These are phyloP conservation scores for Drosophila miranda DNA, from an alignment of 1,140 invertebrate genomes.

Conservation along the genomic window DNA sequence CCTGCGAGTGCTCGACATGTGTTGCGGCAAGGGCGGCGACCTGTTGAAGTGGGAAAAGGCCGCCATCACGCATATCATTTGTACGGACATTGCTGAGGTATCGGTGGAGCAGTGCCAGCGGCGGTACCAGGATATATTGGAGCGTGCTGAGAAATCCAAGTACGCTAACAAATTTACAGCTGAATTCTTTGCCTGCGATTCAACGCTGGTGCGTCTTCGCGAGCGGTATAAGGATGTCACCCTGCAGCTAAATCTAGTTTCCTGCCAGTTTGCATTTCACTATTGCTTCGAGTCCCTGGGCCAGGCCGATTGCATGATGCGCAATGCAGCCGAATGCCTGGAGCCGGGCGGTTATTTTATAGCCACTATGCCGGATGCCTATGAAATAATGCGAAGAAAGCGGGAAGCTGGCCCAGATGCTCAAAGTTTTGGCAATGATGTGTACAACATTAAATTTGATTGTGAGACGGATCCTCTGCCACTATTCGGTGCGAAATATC, in stretches of 20 bases:
- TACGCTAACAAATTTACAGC: slow-evolving; percentile 87
- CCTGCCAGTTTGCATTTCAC: slow-evolving; percentile 98
- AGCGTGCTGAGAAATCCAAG: slow-evolving; percentile 71
- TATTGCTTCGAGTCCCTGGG: slow-evolving; percentile 96
- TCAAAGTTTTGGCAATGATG: slow-evolving; percentile 92
- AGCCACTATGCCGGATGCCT: slow-evolving; percentile 96
- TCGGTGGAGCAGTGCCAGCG: slow-evolving; percentile 94
- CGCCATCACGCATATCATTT: slow-evolving; percentile 93
- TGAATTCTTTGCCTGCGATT: slow-evolving; percentile 96
- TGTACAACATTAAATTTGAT: slow-evolving; percentile 92
- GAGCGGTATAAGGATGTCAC: slow-evolving; percentile 88
- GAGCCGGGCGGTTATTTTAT: slow-evolving; percentile 96
- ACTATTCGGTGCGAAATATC: slow-evolving; percentile 97
- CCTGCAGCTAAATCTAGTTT: slow-evolving; percentile 93
- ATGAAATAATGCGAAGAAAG: slow-evolving; percentile 90
- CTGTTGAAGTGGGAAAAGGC: slow-evolving; percentile 96
- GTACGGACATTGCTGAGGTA: slow-evolving; percentile 96
- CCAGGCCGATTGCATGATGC: slow-evolving; percentile 96
- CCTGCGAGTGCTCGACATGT: slow-evolving; percentile 88
- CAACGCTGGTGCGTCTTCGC: slow-evolving; percentile 91
- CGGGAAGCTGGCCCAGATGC: slow-evolving; percentile 84
- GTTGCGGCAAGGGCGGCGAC: slow-evolving; percentile 98
- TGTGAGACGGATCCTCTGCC: slow-evolving; percentile 88
- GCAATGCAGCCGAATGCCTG: slow-evolving; percentile 95
- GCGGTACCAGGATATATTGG: slow-evolving; percentile 86